phyloP scores from a whole-genome alignment of 2,113 vertebrate genomes.

The Halcyon senegalensis region DNA sequence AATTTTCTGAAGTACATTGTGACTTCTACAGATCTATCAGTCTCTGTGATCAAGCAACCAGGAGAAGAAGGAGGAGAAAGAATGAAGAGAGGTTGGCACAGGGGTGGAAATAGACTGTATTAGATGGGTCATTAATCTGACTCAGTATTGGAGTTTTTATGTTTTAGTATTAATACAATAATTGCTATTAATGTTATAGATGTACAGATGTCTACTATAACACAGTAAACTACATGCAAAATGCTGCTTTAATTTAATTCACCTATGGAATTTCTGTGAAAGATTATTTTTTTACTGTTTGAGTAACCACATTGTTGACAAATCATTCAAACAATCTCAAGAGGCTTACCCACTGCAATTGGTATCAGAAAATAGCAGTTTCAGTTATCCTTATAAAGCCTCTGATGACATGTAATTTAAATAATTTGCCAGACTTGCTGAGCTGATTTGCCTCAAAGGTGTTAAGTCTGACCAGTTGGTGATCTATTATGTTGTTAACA shows the following conservation, averaged over 20 bases:
- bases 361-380: constrained; percentile 1
- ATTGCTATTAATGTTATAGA: background rate
- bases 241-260: background rate
- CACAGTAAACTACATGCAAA: background rate
- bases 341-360: background rate
- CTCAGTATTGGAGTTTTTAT: background rate
- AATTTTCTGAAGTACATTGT: background rate
- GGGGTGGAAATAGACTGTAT: background rate
- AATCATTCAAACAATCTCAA: background rate
- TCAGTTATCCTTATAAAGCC: background rate
- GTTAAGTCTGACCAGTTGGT: background rate
- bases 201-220: background rate
- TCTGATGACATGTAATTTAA: background rate
- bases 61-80: background rate
- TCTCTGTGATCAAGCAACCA: background rate
- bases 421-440: background rate
- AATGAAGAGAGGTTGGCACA: background rate
- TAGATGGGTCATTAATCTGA: background rate
- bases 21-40: background rate
- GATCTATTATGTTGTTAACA: background rate
- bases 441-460: background rate
- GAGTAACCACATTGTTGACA: background rate
- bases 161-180: background rate
- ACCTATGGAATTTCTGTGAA: background rate
- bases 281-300: background rate